A percentile compares a stretch with the other conserved stretches of the same genome.
These are phyloP conservation scores for Cygnus olor DNA, from an alignment of 2,797 vertebrate species.

Conservation along the genomic window DNA sequence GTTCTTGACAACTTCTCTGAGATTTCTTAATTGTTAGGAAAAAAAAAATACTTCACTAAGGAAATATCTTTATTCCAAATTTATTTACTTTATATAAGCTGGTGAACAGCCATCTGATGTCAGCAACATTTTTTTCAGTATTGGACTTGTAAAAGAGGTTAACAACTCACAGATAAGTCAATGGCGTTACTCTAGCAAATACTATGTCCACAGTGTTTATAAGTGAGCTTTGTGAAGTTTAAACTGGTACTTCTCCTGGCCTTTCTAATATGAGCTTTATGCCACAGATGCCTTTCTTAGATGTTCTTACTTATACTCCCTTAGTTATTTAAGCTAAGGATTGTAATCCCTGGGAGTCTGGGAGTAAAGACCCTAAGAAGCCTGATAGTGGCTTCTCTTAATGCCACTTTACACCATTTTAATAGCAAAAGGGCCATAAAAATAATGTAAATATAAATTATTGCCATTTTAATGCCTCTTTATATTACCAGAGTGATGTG, in stretches of 20 bases:
- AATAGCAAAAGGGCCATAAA: slow-evolving; percentile 33
- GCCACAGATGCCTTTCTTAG: not conserved
- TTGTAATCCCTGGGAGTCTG: not conserved
- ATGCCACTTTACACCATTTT: not conserved
- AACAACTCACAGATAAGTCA: slow-evolving; percentile 27
- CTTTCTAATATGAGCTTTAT: not conserved
- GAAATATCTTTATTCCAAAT: not conserved
- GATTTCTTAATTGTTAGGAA: not conserved
- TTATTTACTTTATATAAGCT: not conserved
- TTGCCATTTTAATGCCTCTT: not conserved
- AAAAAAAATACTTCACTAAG: not conserved
- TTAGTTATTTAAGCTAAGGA: not conserved
- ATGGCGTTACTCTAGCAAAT: not conserved
- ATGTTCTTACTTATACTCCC: not conserved
- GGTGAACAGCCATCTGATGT: not conserved
- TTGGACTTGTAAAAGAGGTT: slow-evolving; percentile 7
- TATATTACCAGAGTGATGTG: not conserved
- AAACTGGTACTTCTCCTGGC: not conserved
- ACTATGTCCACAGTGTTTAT: not conserved
- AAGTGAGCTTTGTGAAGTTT: not conserved
- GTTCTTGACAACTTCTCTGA: not conserved
- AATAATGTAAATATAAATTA: slow-evolving; percentile 58
- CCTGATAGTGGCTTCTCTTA: not conserved
- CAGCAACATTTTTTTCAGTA: not conserved
- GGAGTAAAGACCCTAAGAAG: not conserved